Evolutionary conservation across 2,113 vertebrate genomes (phyloP).

Genomic region (Oreochromis niloticus): DNA sequence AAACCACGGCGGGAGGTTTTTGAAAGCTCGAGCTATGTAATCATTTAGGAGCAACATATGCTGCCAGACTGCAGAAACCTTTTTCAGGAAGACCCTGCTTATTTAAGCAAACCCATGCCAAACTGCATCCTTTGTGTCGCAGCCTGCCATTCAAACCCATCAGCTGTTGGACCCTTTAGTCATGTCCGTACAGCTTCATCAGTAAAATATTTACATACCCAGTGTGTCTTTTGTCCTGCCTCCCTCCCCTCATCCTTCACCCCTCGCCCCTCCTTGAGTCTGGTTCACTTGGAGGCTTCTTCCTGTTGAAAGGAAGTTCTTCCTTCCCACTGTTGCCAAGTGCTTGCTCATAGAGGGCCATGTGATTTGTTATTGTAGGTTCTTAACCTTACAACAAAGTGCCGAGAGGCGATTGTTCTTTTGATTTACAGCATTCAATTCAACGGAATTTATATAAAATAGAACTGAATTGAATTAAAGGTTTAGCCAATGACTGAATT

Average conservation of each 20-base stretch:
- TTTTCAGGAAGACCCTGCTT: not conserved
- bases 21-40: fast-evolving
- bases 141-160: not conserved
- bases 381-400: not conserved
- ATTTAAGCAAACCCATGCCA: fast-evolving
- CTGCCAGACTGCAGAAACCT: fast-evolving
- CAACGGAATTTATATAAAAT: not conserved
- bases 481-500: not conserved
- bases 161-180: not conserved
- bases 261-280: not conserved
- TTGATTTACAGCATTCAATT: not conserved
- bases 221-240: not conserved
- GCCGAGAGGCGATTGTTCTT: fast-evolving
- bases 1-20: not conserved
- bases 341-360: not conserved
- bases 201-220: fast-evolving
- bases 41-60: fast-evolving
- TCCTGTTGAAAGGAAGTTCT: not conserved
- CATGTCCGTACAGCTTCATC: not conserved
- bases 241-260: not conserved
- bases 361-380: not conserved
- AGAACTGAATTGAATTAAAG: not conserved
- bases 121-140: not conserved
- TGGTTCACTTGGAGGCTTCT: not conserved
- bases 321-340: not conserved